A percentile compares a stretch with the other conserved stretches of the same genome.
Evolutionary conservation across 2,888 invertebrate species (phyloP).

Genomic region (Branchinecta sandiegonensis): DNA sequence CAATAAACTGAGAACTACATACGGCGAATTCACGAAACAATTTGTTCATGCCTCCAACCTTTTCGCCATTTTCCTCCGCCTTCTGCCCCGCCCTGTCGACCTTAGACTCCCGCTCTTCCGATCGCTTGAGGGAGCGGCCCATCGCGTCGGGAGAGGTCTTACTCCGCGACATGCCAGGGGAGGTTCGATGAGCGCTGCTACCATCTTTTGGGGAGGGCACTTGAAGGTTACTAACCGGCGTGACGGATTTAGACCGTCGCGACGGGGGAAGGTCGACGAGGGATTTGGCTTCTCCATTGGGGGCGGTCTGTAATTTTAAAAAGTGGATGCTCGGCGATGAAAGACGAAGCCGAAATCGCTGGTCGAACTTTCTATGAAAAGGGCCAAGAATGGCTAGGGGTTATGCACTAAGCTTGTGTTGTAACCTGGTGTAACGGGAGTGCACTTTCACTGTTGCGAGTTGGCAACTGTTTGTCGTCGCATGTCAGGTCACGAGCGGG

Average conservation of each 20-base stretch:
- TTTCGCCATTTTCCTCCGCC: constrained; percentile 1
- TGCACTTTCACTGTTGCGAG: not conserved
- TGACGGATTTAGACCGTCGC: constrained; percentile 1
- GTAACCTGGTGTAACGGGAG: not conserved
- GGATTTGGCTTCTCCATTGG: not conserved
- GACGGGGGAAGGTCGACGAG: not conserved
- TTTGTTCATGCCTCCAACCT: constrained; percentile 8
- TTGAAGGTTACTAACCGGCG: constrained; percentile 6
- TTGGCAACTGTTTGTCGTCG: too few species aligned
- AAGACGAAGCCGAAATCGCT: too few species aligned
- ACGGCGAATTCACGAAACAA: not conserved
- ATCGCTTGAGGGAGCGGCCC: not conserved
- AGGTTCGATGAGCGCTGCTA: not conserved
- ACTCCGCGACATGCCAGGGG: constrained; percentile 6
- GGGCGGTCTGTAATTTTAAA: not conserved
- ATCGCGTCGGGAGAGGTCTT: not conserved
- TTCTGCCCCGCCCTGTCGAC: not conserved
- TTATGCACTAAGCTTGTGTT: too few species aligned
- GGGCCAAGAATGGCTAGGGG: not conserved
- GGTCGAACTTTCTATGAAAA: too few species aligned
- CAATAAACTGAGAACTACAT: too few species aligned
- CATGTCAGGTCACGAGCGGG: too few species aligned
- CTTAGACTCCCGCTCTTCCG: not conserved
- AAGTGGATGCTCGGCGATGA: too few species aligned
- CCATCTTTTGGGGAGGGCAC: not conserved